phyloP scores from a whole-genome alignment of 2,888 invertebrate species.

The Papilio protenor region DNA sequence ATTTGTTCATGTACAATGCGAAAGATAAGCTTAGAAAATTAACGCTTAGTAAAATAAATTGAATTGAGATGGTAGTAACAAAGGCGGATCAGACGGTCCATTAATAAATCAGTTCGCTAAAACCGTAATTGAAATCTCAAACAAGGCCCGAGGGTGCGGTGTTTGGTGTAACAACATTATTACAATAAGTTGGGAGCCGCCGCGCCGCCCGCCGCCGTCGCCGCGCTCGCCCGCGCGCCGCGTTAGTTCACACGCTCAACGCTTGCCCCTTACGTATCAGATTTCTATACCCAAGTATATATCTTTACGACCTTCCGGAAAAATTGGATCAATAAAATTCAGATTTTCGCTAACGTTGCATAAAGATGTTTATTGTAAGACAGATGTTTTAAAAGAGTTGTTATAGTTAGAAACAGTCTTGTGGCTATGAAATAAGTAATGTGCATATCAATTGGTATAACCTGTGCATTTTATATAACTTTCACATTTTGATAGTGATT shows the following conservation, averaged over 20 bases:
- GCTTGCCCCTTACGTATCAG: slow-evolving; percentile 54
- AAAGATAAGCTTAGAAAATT: slow-evolving; percentile 29
- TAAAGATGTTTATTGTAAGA: not conserved
- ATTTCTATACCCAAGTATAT: slow-evolving; percentile 20
- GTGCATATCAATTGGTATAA: too few species aligned
- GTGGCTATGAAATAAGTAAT: not conserved
- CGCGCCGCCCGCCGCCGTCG: slow-evolving; percentile 60
- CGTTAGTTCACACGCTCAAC: slow-evolving; percentile 58
- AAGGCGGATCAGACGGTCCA: slow-evolving; percentile 81
- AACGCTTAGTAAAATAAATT: slow-evolving; percentile 69
- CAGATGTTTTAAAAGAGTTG: not conserved
- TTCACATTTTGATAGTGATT: too few species aligned
- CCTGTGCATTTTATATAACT: too few species aligned
- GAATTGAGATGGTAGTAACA: slow-evolving; percentile 83
- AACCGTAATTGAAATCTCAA: slow-evolving; percentile 85
- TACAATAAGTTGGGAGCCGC: slow-evolving; percentile 81
- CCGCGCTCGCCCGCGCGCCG: slow-evolving; percentile 40
- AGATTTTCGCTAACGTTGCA: not conserved
- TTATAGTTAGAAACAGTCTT: not conserved
- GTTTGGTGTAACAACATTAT: slow-evolving; percentile 84
- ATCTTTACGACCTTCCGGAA: not conserved
- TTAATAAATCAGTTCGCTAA: slow-evolving; percentile 85
- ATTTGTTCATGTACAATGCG: slow-evolving; percentile 1
- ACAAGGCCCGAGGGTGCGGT: slow-evolving; percentile 77
- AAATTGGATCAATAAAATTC: slow-evolving; percentile 1